These are phyloP conservation scores for Xestia sexstrigata DNA, from an alignment of 2,888 invertebrate species.

Conservation along the genomic window DNA sequence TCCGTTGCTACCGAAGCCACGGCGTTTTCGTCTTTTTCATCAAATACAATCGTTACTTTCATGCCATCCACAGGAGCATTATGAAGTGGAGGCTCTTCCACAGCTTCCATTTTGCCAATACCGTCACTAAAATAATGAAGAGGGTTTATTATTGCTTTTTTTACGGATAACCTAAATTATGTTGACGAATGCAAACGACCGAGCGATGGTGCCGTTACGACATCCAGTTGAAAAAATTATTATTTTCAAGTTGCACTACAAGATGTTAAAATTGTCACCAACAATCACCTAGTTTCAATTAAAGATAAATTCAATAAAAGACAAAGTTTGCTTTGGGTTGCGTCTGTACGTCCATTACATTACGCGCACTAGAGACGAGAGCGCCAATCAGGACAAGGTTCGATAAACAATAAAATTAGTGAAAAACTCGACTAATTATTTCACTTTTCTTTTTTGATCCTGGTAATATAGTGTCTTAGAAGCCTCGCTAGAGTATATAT, in stretches of 20 bases:
- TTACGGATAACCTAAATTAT: constrained; percentile 64
- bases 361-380: constrained; percentile 55
- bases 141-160: constrained; percentile 53
- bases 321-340: constrained; percentile 71
- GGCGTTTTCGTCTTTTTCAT: constrained; percentile 66
- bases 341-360: constrained; percentile 70
- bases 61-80: constrained; percentile 70
- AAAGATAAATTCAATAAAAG: constrained; percentile 58
- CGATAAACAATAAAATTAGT: background rate
- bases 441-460: background rate
- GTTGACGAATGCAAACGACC: constrained; percentile 53
- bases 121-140: constrained; percentile 58
- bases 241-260: constrained; percentile 16
- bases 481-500: too few relatives aligned
- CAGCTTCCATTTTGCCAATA: constrained; percentile 70
- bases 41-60: constrained; percentile 72
- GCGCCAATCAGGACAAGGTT: background rate
- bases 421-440: constrained; percentile 23
- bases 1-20: constrained; percentile 72
- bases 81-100: constrained; percentile 72
- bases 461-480: too few relatives aligned
- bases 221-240: background rate
- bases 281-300: constrained; percentile 61
- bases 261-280: constrained; percentile 21
- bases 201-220: background rate